A percentile compares a stretch with the other conserved stretches of the same genome.
phyloP scores from a whole-genome alignment of 92 coral and sea anemone genomes.

The Palythoa grandiflora region DNA sequence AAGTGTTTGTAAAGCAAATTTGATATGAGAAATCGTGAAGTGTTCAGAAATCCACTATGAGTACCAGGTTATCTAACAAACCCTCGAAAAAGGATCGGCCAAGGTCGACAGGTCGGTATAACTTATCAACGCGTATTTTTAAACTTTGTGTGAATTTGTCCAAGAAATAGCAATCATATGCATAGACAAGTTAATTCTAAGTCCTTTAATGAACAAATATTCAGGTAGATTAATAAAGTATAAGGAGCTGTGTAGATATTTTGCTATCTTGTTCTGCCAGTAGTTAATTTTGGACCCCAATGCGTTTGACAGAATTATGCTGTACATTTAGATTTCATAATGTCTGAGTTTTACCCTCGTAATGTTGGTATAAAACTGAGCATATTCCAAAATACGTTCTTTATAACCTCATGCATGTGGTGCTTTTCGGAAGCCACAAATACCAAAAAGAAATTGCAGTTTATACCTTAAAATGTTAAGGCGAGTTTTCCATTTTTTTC shows the following conservation, averaged over 20 bases:
- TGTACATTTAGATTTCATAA: background rate
- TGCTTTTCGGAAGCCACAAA: no score
- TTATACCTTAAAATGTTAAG: no score
- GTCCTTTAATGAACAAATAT: background rate
- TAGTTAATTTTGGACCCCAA: background rate
- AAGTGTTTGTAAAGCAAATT: background rate
- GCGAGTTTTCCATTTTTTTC: no score
- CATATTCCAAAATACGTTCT: no score
- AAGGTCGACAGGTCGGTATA: slow-evolving; percentile 81
- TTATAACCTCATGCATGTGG: no score
- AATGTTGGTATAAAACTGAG: background rate
- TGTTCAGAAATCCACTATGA: slow-evolving; percentile 59
- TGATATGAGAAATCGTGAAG: background rate
- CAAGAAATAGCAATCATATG: no score
- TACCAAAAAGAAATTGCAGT: no score
- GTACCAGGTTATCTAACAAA: slow-evolving; percentile 91
- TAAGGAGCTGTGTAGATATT: background rate
- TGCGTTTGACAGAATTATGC: background rate
- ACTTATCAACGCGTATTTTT: no score
- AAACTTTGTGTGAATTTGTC: no score
- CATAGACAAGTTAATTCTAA: background rate
- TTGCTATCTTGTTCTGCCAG: background rate
- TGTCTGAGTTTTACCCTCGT: background rate
- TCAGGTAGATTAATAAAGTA: background rate
- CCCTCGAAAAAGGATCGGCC: slow-evolving; percentile 97